Conservation (phyloP, 2,888 invertebrate species). For the Drosophila mulleri region DNA sequence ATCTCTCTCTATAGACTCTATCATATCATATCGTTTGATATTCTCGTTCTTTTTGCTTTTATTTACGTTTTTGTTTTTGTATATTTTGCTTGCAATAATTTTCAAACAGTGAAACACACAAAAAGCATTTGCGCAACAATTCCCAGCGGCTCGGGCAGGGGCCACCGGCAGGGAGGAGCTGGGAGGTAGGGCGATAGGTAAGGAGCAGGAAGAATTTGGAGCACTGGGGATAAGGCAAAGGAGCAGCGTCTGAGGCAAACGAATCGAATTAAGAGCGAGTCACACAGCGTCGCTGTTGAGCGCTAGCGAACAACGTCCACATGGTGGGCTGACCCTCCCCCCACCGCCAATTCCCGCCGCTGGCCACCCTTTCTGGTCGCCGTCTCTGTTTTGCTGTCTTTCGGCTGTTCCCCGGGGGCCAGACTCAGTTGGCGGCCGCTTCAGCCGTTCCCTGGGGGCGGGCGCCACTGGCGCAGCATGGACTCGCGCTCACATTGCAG, state of each 20-base stretch:
- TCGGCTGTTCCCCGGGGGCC: slow-evolving; percentile 17
- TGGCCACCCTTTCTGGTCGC: neutral
- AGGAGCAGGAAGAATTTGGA: slow-evolving; percentile 14
- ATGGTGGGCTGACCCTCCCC: slow-evolving; percentile 46
- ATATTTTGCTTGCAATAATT: slow-evolving; percentile 74
- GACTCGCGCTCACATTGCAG: slow-evolving; percentile 38
- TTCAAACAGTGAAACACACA: slow-evolving; percentile 79
- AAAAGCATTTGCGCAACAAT: slow-evolving; percentile 80
- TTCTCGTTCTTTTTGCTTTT: slow-evolving; percentile 20
- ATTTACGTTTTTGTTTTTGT: slow-evolving; percentile 21
- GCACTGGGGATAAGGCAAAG: slow-evolving; percentile 44
- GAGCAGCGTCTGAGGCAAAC: slow-evolving; percentile 71
- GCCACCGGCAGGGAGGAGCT: slow-evolving; percentile 11
- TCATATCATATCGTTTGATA: slow-evolving; percentile 29
- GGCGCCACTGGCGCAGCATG: slow-evolving; percentile 62
- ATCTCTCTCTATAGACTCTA: slow-evolving; percentile 5
- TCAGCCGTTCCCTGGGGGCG: slow-evolving; percentile 67
- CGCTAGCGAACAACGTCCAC: slow-evolving; percentile 43
- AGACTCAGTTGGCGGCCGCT: slow-evolving; percentile 55
- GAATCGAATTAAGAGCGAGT: slow-evolving; percentile 84
- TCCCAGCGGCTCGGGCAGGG: slow-evolving; percentile 47
- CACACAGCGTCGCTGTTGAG: slow-evolving; percentile 29
- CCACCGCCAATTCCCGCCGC: neutral
- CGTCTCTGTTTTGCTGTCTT: slow-evolving; percentile 8
- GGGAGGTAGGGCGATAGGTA: neutral